These are phyloP conservation scores for Nothoprocta pentlandii DNA, from an alignment of 2,113 vertebrate species.

Conservation along the genomic window DNA sequence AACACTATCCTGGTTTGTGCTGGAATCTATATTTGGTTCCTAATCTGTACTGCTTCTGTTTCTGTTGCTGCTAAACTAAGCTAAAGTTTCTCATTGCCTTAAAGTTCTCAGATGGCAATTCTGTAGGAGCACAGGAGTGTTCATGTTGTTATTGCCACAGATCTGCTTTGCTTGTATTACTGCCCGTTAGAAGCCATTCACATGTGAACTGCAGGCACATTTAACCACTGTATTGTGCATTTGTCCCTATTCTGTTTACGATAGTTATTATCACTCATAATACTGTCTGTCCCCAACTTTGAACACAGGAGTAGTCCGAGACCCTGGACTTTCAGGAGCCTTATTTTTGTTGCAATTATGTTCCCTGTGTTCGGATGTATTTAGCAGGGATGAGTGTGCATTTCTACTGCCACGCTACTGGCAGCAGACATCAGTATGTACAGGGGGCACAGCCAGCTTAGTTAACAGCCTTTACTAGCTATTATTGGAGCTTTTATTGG, in stretches of 20 bases:
- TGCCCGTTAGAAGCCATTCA: neutral
- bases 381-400: neutral
- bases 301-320: neutral
- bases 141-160: neutral
- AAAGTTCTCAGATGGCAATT: neutral
- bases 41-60: neutral
- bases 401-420: too few relatives aligned
- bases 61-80: neutral
- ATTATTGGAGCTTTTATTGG: too few relatives aligned
- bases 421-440: too few relatives aligned
- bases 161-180: constrained; percentile 45
- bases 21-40: neutral
- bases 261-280: neutral
- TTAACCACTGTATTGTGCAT: neutral
- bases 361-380: neutral
- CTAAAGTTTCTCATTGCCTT: neutral
- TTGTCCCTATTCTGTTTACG: neutral
- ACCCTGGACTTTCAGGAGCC: neutral
- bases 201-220: neutral
- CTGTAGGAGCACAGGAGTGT: neutral
- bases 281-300: neutral
- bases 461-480: too few relatives aligned
- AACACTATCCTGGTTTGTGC: neutral
- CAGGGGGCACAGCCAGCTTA: too few relatives aligned
- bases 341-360: neutral